Evolutionary conservation across 2,797 vertebrate species (phyloP), one percentile per base, ranked within the genome.

Genomic region (Holocentrus rufus): DNA sequence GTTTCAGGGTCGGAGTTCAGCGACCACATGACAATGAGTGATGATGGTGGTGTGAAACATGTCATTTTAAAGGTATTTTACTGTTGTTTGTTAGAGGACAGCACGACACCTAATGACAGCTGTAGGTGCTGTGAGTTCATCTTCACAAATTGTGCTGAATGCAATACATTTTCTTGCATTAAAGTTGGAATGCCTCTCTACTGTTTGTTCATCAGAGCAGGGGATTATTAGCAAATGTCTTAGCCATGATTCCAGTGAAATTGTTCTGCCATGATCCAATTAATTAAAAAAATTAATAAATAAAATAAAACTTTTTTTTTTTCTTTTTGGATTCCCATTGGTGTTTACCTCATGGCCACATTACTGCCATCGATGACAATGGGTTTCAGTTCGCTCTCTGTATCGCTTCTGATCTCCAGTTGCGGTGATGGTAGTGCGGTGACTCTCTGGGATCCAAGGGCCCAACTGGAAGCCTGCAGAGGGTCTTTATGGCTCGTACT

Each of bases 291-390:
- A 31, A 31, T 3, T n/a, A n/a, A n/a, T n/a, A n/a, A n/a, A n/a
- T n/a, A n/a, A n/a, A n/a, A n/a, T n/a, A n/a, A n/a, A n/a, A n/a
- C n/a, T n/a, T n/a, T n/a, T n/a, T n/a, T n/a, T n/a, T n/a, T n/a
- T n/a, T n/a, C 30, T 31, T 7, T 31, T 31, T 31, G 30, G 7
- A 31, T 31, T 31, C 7, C 3, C 30, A 25, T 25, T 4, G 3
- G 17, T 14, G 1, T 22, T 0, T 90, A 99, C 98, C 97, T 98
- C 96, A 98, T 98, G 73, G 98, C 97, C 71, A 99, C 96, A 8
- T 99, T 99, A 92, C 98, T 99, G 47, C 97, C 98, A 0, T 99
- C 98, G 34, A 99, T 97, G 18, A 99, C 96, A 50, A 99, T 77
- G 0, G 96, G 95, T 64, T 95, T 96, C 79, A 99, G 69, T 66